These are phyloP conservation scores for Donacobius atricapilla DNA, from an alignment of 2,113 vertebrate genomes.

Conservation along the genomic window DNA sequence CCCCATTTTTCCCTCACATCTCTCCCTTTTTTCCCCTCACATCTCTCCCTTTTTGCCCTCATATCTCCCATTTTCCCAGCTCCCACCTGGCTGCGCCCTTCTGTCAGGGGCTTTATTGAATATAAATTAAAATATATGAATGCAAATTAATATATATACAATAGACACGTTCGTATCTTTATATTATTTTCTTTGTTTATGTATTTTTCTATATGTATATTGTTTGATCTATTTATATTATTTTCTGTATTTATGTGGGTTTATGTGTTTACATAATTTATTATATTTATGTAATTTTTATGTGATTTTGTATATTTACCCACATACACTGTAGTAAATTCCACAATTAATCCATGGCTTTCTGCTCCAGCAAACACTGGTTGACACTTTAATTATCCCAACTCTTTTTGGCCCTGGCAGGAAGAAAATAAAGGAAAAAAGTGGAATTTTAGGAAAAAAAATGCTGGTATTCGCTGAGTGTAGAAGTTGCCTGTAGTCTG, in stretches of 20 bases:
- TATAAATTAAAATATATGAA: background rate
- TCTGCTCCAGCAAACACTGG: background rate
- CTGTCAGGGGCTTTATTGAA: background rate
- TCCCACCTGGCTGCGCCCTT: background rate
- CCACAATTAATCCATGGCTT: background rate
- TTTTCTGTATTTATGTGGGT: background rate
- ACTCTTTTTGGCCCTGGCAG: background rate
- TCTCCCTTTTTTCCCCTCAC: no score
- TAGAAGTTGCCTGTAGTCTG: background rate
- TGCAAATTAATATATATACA: no score
- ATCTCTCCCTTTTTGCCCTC: no score
- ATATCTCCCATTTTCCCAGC: background rate
- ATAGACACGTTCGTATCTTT: background rate
- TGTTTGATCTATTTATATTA: no score
- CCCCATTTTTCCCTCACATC: background rate
- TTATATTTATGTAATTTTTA: background rate
- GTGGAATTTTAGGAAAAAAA: background rate
- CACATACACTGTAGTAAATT: fast-evolving
- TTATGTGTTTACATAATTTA: background rate
- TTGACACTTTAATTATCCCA: background rate
- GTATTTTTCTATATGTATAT: background rate
- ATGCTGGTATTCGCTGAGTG: background rate
- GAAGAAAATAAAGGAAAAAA: background rate
- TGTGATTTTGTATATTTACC: background rate
- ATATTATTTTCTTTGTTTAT: background rate